Evolutionary conservation across 1,140 invertebrate genomes (phyloP).

Genomic region (Oedothorax gibbosus): DNA sequence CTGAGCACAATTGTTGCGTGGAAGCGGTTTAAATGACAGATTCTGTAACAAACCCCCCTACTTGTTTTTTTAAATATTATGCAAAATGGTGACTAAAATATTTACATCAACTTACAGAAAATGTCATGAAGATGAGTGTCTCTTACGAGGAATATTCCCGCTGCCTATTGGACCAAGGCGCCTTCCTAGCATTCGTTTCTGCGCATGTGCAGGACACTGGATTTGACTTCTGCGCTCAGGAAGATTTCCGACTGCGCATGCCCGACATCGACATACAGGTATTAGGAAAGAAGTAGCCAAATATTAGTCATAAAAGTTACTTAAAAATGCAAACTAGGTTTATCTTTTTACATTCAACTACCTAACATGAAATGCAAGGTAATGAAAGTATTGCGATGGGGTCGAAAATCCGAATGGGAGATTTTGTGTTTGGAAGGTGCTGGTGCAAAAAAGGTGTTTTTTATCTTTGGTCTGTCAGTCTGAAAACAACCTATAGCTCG

Average conservation of each 20-base stretch:
- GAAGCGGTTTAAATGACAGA: too few relatives aligned
- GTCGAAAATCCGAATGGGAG: too few relatives aligned
- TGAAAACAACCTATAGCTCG: too few relatives aligned
- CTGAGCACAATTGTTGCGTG: too few relatives aligned
- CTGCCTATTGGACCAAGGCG: constrained; percentile 81
- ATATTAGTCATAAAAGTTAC: neutral
- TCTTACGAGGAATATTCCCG: constrained; percentile 83
- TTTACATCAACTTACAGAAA: constrained; percentile 67
- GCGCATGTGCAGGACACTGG: constrained; percentile 84
- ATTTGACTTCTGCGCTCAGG: constrained; percentile 88
- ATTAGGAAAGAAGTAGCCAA: neutral
- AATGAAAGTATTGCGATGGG: too few relatives aligned
- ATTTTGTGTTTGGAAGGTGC: too few relatives aligned
- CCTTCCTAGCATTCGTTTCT: constrained; percentile 86
- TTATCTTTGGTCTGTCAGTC: too few relatives aligned
- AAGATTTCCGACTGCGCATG: constrained; percentile 89
- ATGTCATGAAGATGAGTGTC: constrained; percentile 78
- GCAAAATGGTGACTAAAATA: neutral
- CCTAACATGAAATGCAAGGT: too few relatives aligned
- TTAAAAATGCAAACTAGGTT: neutral
- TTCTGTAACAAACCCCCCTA: too few relatives aligned
- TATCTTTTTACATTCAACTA: too few relatives aligned
- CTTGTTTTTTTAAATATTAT: too few relatives aligned
- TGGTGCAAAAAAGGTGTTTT: too few relatives aligned
- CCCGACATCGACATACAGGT: constrained; percentile 87